Percentiles rank a stretch among this genome's conserved stretches.
Evolutionary conservation across 2,888 invertebrate species (phyloP).

Genomic region (Leptinotarsa tumamoca): DNA sequence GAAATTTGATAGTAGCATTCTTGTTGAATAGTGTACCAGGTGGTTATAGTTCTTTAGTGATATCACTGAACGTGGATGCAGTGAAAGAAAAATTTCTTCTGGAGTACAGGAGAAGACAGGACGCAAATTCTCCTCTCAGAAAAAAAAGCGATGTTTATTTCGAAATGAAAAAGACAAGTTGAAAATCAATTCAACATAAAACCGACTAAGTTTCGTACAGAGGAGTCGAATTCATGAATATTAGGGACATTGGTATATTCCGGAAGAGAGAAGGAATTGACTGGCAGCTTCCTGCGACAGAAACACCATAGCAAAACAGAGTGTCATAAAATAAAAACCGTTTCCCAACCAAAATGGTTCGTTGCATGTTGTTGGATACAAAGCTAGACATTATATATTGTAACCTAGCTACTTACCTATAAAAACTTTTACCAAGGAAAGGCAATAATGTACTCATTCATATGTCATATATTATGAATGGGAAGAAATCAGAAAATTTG

Average conservation of each 20-base stretch:
- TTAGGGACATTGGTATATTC: neutral
- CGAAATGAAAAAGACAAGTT: neutral
- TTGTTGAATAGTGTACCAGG: neutral
- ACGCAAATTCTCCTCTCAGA: too few species aligned
- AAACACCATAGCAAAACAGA: neutral
- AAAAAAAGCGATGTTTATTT: neutral
- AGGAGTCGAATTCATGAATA: neutral
- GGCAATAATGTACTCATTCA: constrained; percentile 8
- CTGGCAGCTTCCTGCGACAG: neutral
- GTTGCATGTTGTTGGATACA: neutral
- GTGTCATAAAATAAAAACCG: neutral
- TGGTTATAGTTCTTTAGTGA: neutral
- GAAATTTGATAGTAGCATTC: neutral
- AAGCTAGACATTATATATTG: neutral
- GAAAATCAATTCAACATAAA: neutral
- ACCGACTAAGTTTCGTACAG: neutral
- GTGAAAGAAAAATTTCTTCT: neutral
- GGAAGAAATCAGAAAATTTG: neutral
- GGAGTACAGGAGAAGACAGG: neutral
- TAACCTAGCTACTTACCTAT: neutral
- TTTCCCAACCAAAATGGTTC: neutral
- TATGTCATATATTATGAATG: neutral
- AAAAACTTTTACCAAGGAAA: neutral
- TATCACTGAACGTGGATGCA: neutral
- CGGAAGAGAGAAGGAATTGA: neutral